Evolutionary conservation across 1,140 invertebrate genomes (phyloP).

Genomic region (Pseudoatta argentina): DNA sequence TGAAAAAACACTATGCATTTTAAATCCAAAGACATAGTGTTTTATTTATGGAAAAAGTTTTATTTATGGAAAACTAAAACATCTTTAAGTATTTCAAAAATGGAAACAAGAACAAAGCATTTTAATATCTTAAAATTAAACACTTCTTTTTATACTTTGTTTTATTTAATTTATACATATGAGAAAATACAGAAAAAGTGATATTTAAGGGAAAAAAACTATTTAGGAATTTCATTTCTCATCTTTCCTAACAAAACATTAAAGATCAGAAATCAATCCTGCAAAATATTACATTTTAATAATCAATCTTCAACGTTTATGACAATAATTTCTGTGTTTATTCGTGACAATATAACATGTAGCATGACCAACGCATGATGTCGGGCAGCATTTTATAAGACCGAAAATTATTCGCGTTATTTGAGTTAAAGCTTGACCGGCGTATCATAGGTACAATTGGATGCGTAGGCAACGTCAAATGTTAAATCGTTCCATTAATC

Average conservation of each 20-base stretch:
- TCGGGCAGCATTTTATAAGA: conserved; percentile 55
- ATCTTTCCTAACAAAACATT: neutral
- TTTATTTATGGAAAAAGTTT: too few relatives aligned
- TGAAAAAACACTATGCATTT: too few relatives aligned
- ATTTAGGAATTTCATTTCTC: neutral
- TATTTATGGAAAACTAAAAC: too few relatives aligned
- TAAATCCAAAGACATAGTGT: too few relatives aligned
- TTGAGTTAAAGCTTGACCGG: conserved; percentile 55
- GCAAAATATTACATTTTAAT: neutral
- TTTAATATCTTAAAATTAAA: too few relatives aligned
- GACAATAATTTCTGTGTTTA: neutral
- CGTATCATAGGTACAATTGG: conserved; percentile 75
- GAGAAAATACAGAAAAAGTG: neutral
- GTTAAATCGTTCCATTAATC: conserved; percentile 79
- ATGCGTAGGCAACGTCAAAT: conserved; percentile 79
- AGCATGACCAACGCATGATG: conserved; percentile 2
- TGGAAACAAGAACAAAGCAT: too few relatives aligned
- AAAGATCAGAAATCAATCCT: neutral
- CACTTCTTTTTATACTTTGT: neutral
- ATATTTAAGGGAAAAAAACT: neutral
- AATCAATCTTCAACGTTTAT: neutral
- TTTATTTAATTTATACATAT: neutral
- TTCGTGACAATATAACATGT: neutral
- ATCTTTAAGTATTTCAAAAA: too few relatives aligned
- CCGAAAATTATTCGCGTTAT: conserved; percentile 74